A percentile compares a stretch with the other conserved stretches of the same genome.
These are phyloP conservation scores for Sphaerodactylus townsendi DNA, from an alignment of 2,113 vertebrate genomes.

Conservation along the genomic window DNA sequence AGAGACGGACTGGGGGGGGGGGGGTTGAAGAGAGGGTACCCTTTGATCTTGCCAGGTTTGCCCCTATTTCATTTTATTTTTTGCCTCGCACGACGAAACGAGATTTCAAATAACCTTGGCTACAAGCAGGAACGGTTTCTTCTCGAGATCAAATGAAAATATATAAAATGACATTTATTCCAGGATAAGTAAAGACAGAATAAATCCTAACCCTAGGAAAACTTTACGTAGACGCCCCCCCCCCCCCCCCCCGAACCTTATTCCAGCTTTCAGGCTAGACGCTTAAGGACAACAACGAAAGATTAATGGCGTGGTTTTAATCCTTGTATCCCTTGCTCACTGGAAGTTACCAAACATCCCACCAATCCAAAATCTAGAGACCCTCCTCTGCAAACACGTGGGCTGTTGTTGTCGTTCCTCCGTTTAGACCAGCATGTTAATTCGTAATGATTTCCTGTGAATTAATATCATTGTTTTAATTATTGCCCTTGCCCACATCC, in stretches of 20 bases:
- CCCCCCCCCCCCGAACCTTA: too few species aligned
- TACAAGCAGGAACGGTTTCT: neutral
- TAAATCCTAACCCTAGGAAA: too few species aligned
- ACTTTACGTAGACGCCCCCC: neutral
- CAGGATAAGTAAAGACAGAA: neutral
- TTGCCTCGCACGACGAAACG: neutral
- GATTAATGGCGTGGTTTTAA: neutral
- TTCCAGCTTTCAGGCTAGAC: neutral
- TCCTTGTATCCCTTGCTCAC: neutral
- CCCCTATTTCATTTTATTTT: neutral
- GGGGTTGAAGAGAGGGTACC: too few species aligned
- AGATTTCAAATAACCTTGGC: neutral
- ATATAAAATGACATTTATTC: neutral
- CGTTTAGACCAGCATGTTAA: neutral
- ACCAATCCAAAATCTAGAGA: neutral
- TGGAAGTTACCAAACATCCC: neutral
- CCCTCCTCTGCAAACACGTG: neutral
- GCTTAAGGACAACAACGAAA: neutral
- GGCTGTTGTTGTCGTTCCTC: neutral
- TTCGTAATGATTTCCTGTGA: neutral
- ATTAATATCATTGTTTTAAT: slow-evolving; percentile 45
- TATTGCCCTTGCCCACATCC: slow-evolving; percentile 13
- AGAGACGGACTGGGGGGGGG: too few species aligned
- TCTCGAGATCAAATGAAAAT: neutral
- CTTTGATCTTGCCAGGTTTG: neutral